Base-by-base conservation (phyloP, 1,140 invertebrate species). In the Mycetomoellerius zeteki region DNA sequence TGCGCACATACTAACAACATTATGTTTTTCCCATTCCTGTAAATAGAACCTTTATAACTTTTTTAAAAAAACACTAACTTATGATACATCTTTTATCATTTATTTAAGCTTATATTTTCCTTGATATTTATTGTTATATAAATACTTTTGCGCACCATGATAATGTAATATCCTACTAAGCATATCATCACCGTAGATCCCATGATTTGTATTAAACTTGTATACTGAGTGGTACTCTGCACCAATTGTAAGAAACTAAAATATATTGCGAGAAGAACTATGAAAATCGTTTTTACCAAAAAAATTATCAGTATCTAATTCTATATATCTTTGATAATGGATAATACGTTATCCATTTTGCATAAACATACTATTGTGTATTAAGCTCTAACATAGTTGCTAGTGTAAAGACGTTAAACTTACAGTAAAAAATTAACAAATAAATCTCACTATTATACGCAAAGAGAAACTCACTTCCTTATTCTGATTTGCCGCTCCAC, bases 111-210 rank as follows among this genome's bases (percentile, higher is more conserved):
- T n/a, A 33, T n/a, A 6, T 67, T 12, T 30, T 27, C 47, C 0
- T 43, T n/a, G 27, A 72, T 60, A 67, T 47, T 47, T 3, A 47
- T 21, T 72, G 24, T 43, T 43, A 58, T 3, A n/a, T 47, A 60
- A 33, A 82, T 10, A 47, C 24, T 33, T 33, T 21, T 73, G 52
- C 52, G 52, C 58, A 89, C 89, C 88, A 71, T 78, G 5, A 89
- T 21, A 10, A 84, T n/a, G 56, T 27, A 88, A 77, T 77, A 90
- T 62, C 58, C 89, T 30, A 64, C 62, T 14, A 93, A 85, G 58
- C 93, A 94, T 43, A 93, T 88, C 21, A 93, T 87, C 69, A 92
- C 60, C 0, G 91, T 69, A 14, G 73, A 75, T 2, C 71, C 71
- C 4, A 82, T 0, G 3, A 90, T 21, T 71, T 93, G 92, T 14